Percentiles rank a stretch among this genome's conserved stretches.
These are phyloP conservation scores for Himalopsyche tibetana DNA, from an alignment of 2,888 invertebrate genomes.

Conservation along the genomic window DNA sequence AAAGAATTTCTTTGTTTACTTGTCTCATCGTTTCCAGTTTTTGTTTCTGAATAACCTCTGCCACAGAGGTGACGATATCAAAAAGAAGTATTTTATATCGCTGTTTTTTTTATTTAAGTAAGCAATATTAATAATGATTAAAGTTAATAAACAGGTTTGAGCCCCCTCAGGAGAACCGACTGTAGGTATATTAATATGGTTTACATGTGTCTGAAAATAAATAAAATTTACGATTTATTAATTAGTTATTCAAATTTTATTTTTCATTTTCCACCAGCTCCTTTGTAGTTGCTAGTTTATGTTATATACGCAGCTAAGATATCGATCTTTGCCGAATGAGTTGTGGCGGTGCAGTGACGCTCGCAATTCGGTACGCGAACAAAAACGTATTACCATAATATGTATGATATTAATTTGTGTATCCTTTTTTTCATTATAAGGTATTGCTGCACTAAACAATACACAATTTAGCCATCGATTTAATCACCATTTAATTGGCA, in stretches of 20 bases:
- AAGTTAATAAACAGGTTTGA: not conserved
- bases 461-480: no score
- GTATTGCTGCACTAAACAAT: no score
- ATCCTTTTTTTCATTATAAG: no score
- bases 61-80: no score
- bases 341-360: not conserved
- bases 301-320: not conserved
- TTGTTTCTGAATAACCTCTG: no score
- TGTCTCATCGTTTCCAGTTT: no score
- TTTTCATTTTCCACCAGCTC: not conserved
- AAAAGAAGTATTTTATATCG: no score
- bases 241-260: conserved; percentile 41
- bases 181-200: conserved; percentile 28
- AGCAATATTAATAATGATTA: not conserved
- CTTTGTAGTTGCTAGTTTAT: conserved; percentile 19
- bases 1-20: no score
- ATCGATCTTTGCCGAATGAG: not conserved
- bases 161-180: not conserved
- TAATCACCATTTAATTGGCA: no score
- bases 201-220: conserved; percentile 40
- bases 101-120: not conserved
- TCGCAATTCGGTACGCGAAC: not conserved
- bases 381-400: not conserved
- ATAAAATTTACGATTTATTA: conserved; percentile 36
- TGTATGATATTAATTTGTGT: no score